Conservation (phyloP, 2,797 vertebrate species). For the Gallirallus australis region DNA sequence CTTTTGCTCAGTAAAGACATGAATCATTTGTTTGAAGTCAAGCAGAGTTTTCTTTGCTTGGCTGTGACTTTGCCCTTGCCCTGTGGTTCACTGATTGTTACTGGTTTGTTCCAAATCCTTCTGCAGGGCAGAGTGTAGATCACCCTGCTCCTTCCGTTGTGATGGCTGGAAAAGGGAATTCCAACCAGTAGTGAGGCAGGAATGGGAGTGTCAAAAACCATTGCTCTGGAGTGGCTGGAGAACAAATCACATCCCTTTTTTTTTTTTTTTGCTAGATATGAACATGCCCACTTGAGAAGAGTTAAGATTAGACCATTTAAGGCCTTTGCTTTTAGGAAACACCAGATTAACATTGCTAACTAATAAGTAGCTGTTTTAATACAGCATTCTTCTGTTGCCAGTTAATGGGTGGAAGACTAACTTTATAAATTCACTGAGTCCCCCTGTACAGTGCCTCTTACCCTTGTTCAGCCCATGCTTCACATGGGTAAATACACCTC, state of each 20-base stretch:
- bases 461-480: background rate
- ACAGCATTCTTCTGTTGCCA: background rate
- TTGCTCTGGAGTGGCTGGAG: background rate
- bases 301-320: background rate
- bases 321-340: background rate
- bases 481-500: background rate
- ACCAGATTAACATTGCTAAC: background rate
- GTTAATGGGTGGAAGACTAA: slow-evolving; percentile 28
- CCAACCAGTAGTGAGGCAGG: background rate
- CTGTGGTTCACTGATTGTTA: background rate
- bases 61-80: background rate
- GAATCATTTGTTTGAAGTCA: background rate
- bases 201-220: background rate
- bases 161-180: background rate
- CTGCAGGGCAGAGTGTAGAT: background rate
- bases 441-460: background rate
- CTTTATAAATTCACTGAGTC: background rate
- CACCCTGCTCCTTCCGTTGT: background rate
- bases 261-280: background rate
- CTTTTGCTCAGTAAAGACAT: background rate
- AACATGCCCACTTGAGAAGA: background rate
- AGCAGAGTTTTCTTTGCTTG: background rate
- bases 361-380: slow-evolving; percentile 12
- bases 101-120: background rate
- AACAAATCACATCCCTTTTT: background rate